These are phyloP conservation scores for Gorsachius magnificus DNA, from an alignment of 2,797 vertebrate species.

Conservation along the genomic window DNA sequence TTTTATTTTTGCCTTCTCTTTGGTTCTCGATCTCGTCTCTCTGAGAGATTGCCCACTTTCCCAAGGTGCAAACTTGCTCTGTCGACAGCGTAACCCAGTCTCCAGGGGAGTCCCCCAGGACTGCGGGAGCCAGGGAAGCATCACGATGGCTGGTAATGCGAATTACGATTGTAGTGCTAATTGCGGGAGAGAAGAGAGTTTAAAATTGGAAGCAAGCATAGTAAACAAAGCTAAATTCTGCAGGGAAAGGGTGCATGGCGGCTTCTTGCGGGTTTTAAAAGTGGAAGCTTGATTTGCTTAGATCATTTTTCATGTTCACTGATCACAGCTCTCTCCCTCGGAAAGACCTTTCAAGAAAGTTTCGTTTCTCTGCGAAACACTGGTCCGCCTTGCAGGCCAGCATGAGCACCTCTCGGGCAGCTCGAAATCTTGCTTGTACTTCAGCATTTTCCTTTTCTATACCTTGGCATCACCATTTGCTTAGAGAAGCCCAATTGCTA, in stretches of 20 bases:
- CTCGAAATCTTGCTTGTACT: not conserved
- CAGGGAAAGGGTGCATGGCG: not conserved
- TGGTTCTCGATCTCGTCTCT: not conserved
- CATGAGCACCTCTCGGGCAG: not conserved
- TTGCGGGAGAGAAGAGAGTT: not conserved
- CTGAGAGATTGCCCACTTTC: not conserved
- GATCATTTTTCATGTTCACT: not conserved
- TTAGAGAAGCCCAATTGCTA: not conserved
- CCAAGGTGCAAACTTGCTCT: not conserved
- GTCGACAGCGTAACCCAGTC: rapidly evolving
- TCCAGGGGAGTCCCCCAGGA: not conserved
- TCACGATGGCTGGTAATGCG: not conserved
- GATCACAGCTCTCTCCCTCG: not conserved
- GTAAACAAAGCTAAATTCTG: not conserved
- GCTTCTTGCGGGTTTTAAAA: not conserved
- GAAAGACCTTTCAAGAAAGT: not conserved
- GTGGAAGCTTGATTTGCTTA: not conserved
- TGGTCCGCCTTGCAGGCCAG: not conserved
- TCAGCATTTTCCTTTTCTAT: not conserved
- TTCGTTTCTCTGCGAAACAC: not conserved
- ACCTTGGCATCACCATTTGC: rapidly evolving
- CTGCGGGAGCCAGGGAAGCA: not conserved
- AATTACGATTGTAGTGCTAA: not conserved
- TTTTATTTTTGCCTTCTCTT: not conserved
- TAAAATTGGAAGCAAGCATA: not conserved